phyloP scores from a whole-genome alignment of 2,113 vertebrate species.

The Daubentonia madagascariensis region DNA sequence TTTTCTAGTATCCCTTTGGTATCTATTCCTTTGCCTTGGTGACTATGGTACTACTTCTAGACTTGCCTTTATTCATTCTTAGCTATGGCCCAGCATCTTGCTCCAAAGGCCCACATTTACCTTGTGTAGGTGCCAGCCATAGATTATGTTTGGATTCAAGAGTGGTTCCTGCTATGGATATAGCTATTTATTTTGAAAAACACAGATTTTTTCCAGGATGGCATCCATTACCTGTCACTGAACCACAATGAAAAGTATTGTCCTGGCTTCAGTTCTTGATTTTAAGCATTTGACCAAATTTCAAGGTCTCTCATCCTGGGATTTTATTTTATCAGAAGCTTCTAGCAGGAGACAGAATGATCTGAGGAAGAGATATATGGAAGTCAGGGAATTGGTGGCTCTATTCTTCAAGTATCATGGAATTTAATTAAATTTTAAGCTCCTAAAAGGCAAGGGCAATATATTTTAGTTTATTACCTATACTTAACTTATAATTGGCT shows the following conservation, averaged over 20 bases:
- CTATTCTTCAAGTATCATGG: background rate
- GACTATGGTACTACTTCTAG: background rate
- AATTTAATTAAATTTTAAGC: background rate
- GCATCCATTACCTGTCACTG: background rate
- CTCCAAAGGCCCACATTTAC: background rate
- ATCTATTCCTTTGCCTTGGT: background rate
- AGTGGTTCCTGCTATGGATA: background rate
- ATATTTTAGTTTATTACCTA: background rate
- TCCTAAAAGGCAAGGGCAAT: background rate
- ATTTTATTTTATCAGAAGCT: conserved; percentile 29
- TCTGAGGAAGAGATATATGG: background rate
- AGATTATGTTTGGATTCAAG: background rate
- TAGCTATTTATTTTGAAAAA: conserved; percentile 26
- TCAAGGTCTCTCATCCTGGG: background rate
- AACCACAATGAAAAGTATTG: background rate
- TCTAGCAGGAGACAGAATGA: background rate
- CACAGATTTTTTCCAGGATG: background rate
- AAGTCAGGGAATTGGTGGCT: background rate
- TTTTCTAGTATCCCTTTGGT: background rate
- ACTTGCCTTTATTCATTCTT: background rate
- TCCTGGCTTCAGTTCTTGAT: background rate
- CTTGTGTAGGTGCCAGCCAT: background rate
- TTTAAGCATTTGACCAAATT: background rate
- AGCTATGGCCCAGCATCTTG: background rate
- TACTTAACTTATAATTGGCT: background rate